Evolutionary conservation across 2,113 vertebrate genomes (phyloP), one percentile per base, ranked within the genome.

Genomic region (Anthoscopus minutus): DNA sequence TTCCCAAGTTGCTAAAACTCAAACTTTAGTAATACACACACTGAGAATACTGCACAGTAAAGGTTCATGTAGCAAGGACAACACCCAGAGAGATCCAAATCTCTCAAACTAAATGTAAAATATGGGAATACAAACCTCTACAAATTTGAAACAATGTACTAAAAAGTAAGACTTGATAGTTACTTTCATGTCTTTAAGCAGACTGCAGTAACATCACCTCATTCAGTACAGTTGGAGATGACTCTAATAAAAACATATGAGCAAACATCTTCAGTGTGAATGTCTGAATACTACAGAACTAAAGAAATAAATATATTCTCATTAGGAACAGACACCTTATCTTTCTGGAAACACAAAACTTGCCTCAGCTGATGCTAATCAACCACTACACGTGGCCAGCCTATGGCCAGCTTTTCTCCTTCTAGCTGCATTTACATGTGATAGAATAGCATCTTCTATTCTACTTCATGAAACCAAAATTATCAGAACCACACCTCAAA

Each of bases 331-430:
- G 66, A 90, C 89, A 95, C 47, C 31, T 85, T 45, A 69, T 38
- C 84, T 22, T 69, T 23, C 71, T 90, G 80, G 90, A 93, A 96
- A 95, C 58, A 66, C 50, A 83, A 76, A 69, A 18, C 94, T 30
- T 27, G 40, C 47, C 83, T 79, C 28, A 48, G 72, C 40, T 57
- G 65, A 92, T 85, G 86, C 51, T 89, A 66, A 81, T 81, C 28
- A 71, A 53, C n/a, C 11, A 3, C 7, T 25, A 53, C 47, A 17
- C 11, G 23, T 5, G 6, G 8, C 28, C 61, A 89, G 47, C 48
- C 79, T 27, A 4, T 38, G 67, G 47, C 25, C n/a, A 71, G 38
- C 35, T 71, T 33, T 48, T 56, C 50, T 64, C 35, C 24, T 37
- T 33, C 83, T 33, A 60, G 37, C 61, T 66, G 38, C 20, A 25